Evolutionary conservation across 2,113 vertebrate genomes (phyloP).

Genomic region (Pluvianellus socialis): DNA sequence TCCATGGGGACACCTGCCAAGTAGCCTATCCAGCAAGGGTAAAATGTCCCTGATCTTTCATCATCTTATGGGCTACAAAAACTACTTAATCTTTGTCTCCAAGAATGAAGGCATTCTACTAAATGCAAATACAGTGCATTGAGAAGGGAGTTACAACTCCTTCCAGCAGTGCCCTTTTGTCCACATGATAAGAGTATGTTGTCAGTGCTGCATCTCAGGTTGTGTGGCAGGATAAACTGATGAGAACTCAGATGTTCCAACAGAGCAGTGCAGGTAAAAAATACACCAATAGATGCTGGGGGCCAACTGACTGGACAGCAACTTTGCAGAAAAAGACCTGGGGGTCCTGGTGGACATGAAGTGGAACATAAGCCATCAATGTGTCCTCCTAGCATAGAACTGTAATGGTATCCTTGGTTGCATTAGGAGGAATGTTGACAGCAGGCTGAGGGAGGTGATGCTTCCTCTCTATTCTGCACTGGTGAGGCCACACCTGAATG

Average conservation of each 20-base stretch:
- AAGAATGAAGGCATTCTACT: neutral
- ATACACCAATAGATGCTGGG: neutral
- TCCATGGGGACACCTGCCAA: neutral
- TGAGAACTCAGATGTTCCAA: neutral
- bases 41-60: neutral
- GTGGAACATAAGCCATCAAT: neutral
- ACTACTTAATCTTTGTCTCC: neutral
- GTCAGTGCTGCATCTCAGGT: neutral
- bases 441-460: neutral
- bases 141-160: neutral
- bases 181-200: neutral
- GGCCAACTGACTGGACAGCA: neutral
- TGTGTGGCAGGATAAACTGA: neutral
- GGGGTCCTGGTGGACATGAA: neutral
- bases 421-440: neutral
- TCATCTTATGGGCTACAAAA: neutral
- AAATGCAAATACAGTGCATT: neutral
- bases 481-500: neutral
- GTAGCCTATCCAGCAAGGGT: neutral
- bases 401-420: neutral
- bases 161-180: neutral
- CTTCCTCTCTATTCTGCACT: neutral
- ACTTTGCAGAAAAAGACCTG: neutral
- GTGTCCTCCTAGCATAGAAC: neutral
- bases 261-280: neutral